Percentiles rank a stretch among this genome's conserved stretches.
Evolutionary conservation across 1,140 invertebrate genomes (phyloP).

Genomic region (Drosophila virilis): DNA sequence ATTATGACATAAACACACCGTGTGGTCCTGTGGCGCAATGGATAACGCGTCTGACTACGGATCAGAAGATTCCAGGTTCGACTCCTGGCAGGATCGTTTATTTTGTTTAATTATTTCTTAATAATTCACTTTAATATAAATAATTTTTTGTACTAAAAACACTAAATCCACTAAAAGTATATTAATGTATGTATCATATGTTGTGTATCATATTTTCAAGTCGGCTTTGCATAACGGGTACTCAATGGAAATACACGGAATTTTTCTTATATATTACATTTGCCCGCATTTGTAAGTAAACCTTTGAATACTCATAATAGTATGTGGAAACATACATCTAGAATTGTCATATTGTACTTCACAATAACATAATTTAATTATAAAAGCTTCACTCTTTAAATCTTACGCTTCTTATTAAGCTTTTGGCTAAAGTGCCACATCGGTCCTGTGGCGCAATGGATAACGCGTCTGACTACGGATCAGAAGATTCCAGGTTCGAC

Average conservation of each 20-base stretch:
- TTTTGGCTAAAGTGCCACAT: not conserved
- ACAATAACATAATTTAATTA: not conserved
- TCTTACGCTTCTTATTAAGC: not conserved
- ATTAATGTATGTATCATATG: no score
- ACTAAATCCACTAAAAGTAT: no score
- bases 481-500: conserved; percentile 90
- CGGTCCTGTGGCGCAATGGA: conserved; percentile 89
- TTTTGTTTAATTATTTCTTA: not conserved
- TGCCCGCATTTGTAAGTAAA: no score
- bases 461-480: conserved; percentile 90
- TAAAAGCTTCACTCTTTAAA: not conserved
- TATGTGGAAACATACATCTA: no score
- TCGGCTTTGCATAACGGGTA: no score
- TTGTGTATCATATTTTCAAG: no score
- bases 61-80: conserved; percentile 90
- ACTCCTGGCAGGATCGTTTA: conserved; percentile 88
- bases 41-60: conserved; percentile 90
- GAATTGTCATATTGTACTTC: no score
- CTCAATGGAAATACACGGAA: no score
- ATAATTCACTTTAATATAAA: no score
- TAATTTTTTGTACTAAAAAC: no score
- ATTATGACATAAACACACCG: not conserved
- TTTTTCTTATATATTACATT: no score
- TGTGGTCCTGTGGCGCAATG: conserved; percentile 88
- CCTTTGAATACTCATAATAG: no score